phyloP scores from a whole-genome alignment of 2,113 vertebrate species.

The Natator depressus region DNA sequence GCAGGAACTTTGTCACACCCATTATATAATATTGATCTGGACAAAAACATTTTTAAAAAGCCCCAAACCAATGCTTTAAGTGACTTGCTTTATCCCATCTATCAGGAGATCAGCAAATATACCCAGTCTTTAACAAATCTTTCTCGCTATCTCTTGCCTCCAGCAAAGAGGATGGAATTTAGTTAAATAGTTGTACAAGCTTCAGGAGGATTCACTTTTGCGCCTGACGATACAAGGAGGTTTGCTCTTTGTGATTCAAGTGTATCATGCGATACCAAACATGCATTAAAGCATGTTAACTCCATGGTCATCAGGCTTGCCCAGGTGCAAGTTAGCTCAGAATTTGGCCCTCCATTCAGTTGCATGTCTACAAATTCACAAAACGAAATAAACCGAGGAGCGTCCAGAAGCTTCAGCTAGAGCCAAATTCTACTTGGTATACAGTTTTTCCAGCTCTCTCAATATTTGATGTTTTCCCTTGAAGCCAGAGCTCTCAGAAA shows the following conservation, averaged over 20 bases:
- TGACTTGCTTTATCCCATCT: neutral
- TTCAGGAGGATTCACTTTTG: slow-evolving; percentile 21
- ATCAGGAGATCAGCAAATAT: neutral
- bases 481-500: neutral
- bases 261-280: neutral
- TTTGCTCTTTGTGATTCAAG: slow-evolving; percentile 41
- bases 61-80: neutral
- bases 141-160: too few species aligned
- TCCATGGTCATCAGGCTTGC: slow-evolving; percentile 35
- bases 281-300: slow-evolving; percentile 3
- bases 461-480: neutral
- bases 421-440: neutral
- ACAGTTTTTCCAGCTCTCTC: neutral
- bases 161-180: too few species aligned
- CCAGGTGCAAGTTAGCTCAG: neutral
- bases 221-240: slow-evolving; percentile 17
- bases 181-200: neutral
- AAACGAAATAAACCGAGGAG: slow-evolving; percentile 25
- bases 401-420: neutral
- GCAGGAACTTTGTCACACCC: too few species aligned
- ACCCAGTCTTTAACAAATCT: neutral
- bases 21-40: neutral
- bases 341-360: neutral
- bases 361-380: slow-evolving; percentile 46
- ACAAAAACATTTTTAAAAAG: accelerated